Evolutionary conservation across 2,797 vertebrate genomes (phyloP), one percentile per base, ranked within the genome.

Genomic region (Pyrocephalus nanus): DNA sequence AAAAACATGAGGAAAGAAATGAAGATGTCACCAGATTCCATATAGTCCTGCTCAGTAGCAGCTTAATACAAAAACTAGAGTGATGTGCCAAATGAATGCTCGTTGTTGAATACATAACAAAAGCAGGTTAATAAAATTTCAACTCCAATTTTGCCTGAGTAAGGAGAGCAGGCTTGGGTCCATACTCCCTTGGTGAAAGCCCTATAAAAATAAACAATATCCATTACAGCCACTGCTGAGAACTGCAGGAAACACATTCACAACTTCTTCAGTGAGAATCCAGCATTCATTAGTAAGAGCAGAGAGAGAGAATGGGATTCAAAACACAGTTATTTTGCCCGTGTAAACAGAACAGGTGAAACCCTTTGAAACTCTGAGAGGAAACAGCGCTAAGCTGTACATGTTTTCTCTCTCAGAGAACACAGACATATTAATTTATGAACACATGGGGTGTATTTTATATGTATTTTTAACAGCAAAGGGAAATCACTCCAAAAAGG

Each of bases 71-170:
- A 85, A 60, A 88, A 65, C 38, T 12, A 53, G 75, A 76, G 83
- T 6, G 27, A 54, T 67, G 67, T 6, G 50, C 38, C 64, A 87
- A 67, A 88, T 0, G 2, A 94, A 32, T 27, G 53, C 32, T 72
- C 53, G 30, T 26, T 75, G 66, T 22, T 67, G 71, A 86, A 73
- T 18, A 82, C 6, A 14, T 34, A 73, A 89, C 16, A 34, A 48
- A 81, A 84, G 51, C 6, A 21, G 27, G 19, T 66, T 67, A 90
- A 80, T 79, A 32, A 42, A 82, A 82, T 92, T 51, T 84, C 74
- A 82, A 4, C 42, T 86, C 45, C 80, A 89, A 42, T 94, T 96
- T 69, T 92, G 93, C 90, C 93, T 89, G 86, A 96, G 92, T 93
- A 93, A 95, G 83, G 95, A 95, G 42, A 92, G 65, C 57, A 92